Evolutionary conservation across 1,140 invertebrate genomes (phyloP).

Genomic region (Hyles vespertilio): DNA sequence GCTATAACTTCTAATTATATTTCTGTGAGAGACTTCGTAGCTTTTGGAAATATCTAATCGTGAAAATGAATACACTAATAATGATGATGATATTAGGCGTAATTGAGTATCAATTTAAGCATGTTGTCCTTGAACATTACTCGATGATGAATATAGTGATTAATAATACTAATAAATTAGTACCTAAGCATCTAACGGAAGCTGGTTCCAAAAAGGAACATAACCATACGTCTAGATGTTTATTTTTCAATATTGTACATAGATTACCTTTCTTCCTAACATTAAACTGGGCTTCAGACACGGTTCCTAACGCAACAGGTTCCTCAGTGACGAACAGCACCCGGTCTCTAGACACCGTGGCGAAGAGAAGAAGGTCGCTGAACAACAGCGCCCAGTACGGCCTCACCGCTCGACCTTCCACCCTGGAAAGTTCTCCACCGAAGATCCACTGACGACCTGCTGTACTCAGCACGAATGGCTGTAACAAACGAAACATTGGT

Average conservation of each 20-base stretch:
- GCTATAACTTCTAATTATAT: too few relatives aligned
- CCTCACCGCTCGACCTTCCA: constrained; percentile 86
- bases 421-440: constrained; percentile 86
- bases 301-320: constrained; percentile 84
- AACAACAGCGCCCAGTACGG: constrained; percentile 90
- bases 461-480: constrained; percentile 87
- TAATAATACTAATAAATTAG: too few relatives aligned
- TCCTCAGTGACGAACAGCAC: constrained; percentile 92
- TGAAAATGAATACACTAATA: too few relatives aligned
- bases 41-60: too few relatives aligned
- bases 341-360: constrained; percentile 88
- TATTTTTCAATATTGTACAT: constrained; percentile 1
- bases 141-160: too few relatives aligned
- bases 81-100: too few relatives aligned
- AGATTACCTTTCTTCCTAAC: constrained; percentile 85
- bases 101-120: too few relatives aligned
- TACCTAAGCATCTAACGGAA: too few relatives aligned
- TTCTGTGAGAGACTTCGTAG: too few relatives aligned
- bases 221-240: constrained; percentile 5
- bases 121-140: too few relatives aligned
- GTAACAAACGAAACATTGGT: constrained; percentile 31
- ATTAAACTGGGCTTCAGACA: constrained; percentile 89
- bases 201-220: constrained; percentile 6
- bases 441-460: constrained; percentile 91
- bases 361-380: constrained; percentile 88